phyloP scores from a whole-genome alignment of 1,140 invertebrate species.

The Heterodera schachtii region DNA sequence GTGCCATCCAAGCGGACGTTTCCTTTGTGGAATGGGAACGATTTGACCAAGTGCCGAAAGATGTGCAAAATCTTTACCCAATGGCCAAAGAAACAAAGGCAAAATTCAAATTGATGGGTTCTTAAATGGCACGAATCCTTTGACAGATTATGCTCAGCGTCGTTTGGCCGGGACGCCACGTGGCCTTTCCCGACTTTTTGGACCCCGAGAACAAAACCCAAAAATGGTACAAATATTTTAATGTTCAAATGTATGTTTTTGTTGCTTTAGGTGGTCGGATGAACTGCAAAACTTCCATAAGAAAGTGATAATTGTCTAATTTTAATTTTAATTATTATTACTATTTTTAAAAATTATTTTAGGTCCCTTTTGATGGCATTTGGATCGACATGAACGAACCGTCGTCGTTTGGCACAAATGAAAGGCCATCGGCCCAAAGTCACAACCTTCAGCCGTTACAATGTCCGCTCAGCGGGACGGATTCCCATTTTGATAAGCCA shows the following conservation, averaged over 20 bases:
- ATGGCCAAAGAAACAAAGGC: conserved; percentile 29
- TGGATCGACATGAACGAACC: conserved; percentile 60
- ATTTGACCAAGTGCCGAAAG: conserved; percentile 37
- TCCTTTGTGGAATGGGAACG: conserved; percentile 48
- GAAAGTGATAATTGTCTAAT: conserved; percentile 22
- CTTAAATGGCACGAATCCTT: conserved; percentile 54
- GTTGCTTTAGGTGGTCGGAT: conserved; percentile 56
- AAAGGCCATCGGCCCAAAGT: conserved; percentile 7
- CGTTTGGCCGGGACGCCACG: conserved; percentile 65
- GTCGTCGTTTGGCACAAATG: conserved; percentile 46
- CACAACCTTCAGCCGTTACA: conserved; percentile 22
- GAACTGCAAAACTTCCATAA: conserved; percentile 37
- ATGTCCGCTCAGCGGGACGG: conserved; percentile 42
- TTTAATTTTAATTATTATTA: conserved; percentile 14
- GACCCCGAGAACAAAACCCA: conserved; percentile 41
- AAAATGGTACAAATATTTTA: conserved; percentile 50
- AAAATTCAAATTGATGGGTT: conserved; percentile 52
- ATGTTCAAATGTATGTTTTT: conserved; percentile 58
- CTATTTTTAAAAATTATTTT: conserved; percentile 19
- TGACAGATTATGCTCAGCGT: conserved; percentile 47
- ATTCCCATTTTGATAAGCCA: conserved; percentile 40
- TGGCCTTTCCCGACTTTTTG: conserved; percentile 65
- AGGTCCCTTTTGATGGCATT: conserved; percentile 54
- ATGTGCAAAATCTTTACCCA: conserved; percentile 44
- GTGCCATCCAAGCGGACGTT: conserved; percentile 39